These are phyloP conservation scores for Catharus bicknelli DNA, from an alignment of 2,113 vertebrate genomes.

Conservation along the genomic window DNA sequence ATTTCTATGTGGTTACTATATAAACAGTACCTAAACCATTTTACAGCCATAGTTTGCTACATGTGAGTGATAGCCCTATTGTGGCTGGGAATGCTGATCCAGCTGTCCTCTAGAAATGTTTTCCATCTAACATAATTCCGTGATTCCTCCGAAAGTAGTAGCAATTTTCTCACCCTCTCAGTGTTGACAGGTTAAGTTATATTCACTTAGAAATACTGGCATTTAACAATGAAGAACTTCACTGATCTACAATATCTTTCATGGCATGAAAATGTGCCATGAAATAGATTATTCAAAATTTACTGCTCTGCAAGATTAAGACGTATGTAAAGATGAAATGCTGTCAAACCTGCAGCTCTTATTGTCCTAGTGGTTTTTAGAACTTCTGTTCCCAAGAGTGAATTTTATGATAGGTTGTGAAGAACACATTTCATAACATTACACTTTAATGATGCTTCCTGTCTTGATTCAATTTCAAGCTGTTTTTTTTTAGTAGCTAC, in stretches of 20 bases:
- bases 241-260: background rate
- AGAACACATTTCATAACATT: background rate
- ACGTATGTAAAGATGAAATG: fast-evolving
- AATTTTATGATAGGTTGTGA: background rate
- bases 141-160: background rate
- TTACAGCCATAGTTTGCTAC: background rate
- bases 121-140: background rate
- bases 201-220: background rate
- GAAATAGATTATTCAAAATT: background rate
- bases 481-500: background rate
- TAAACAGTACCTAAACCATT: background rate
- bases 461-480: background rate
- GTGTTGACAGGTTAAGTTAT: background rate
- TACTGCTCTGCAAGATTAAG: background rate
- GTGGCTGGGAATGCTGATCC: background rate
- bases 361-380: background rate
- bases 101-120: background rate
- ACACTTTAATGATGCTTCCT: background rate
- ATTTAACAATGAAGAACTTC: background rate
- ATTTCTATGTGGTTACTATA: background rate
- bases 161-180: background rate
- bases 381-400: background rate
- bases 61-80: fast-evolving
- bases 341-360: background rate
- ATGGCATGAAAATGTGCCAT: background rate